phyloP scores from a whole-genome alignment of 2,888 invertebrate genomes.

The Miltochrista miniata region DNA sequence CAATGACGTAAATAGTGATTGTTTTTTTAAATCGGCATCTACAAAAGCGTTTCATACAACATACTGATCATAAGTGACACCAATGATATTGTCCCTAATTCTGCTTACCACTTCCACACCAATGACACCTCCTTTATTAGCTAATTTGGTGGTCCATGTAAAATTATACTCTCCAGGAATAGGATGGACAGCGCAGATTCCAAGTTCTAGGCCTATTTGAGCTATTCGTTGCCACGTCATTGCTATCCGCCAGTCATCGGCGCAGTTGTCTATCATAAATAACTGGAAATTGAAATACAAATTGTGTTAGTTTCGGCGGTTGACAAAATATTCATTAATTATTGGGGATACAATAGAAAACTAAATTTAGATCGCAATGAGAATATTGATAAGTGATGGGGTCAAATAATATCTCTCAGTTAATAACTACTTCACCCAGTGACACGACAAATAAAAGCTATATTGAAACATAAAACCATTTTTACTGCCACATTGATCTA shows the following conservation, averaged over 20 bases:
- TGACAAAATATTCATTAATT: too few species aligned
- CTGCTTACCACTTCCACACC: conserved; percentile 84
- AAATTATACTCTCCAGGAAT: conserved; percentile 98
- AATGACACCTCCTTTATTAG: conserved; percentile 91
- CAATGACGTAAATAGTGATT: too few species aligned
- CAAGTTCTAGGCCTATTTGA: conserved; percentile 95
- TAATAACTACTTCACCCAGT: too few species aligned
- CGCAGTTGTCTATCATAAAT: conserved; percentile 99
- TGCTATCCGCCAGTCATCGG: conserved; percentile 99
- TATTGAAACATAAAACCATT: too few species aligned
- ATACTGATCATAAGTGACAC: not conserved
- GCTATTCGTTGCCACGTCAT: conserved; percentile 99
- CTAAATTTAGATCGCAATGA: too few species aligned
- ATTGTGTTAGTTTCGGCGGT: not conserved
- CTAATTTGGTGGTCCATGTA: conserved; percentile 97
- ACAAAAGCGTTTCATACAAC: too few species aligned
- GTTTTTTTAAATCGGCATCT: too few species aligned
- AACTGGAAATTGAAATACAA: conserved; percentile 85
- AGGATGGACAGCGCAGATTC: conserved; percentile 98
- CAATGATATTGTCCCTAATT: not conserved
- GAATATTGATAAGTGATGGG: too few species aligned
- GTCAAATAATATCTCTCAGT: too few species aligned
- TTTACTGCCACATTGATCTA: too few species aligned
- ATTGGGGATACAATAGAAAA: too few species aligned
- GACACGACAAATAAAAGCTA: too few species aligned